Evolutionary conservation across 2,113 vertebrate genomes (phyloP).

Genomic region (Gobius niger): DNA sequence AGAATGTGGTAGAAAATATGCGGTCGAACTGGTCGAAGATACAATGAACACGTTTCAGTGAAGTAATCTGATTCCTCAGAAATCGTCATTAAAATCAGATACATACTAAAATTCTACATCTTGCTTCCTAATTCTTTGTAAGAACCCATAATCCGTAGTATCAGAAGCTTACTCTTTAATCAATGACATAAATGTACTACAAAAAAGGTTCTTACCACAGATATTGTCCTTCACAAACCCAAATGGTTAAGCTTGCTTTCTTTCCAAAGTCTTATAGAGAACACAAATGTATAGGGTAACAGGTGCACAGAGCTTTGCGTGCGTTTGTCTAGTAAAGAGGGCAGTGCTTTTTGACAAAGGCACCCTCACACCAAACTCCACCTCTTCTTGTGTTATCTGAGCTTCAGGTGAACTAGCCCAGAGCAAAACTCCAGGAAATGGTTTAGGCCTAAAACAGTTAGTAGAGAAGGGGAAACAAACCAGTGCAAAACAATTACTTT

Average conservation of each 20-base stretch:
- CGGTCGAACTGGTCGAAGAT: slow-evolving; percentile 56
- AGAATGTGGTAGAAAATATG: slow-evolving; percentile 44
- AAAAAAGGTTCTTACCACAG: slow-evolving; percentile 1
- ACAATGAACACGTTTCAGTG: background rate
- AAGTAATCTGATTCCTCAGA: background rate
- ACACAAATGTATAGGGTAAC: slow-evolving; percentile 11
- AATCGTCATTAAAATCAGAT: background rate
- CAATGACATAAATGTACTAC: background rate
- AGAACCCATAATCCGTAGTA: background rate
- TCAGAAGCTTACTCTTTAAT: background rate
- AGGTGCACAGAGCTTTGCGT: slow-evolving; percentile 51
- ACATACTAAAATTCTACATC: background rate
- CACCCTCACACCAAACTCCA: slow-evolving; percentile 45
- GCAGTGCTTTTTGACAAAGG: slow-evolving; percentile 30
- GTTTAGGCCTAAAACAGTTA: background rate
- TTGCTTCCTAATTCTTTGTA: slow-evolving; percentile 8
- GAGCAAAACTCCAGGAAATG: slow-evolving; percentile 38
- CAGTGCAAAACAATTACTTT: background rate
- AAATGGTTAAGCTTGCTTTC: slow-evolving; percentile 7
- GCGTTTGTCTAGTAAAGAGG: slow-evolving; percentile 26
- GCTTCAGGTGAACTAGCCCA: slow-evolving; percentile 31
- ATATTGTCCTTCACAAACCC: slow-evolving; percentile 7
- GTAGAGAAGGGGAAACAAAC: background rate
- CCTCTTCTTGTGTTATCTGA: slow-evolving; percentile 54
- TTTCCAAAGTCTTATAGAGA: slow-evolving; percentile 26